Percentiles rank a stretch among this genome's conserved stretches.
Conservation (phyloP, 2,113 vertebrate species). For the Xyrauchen texanus region DNA sequence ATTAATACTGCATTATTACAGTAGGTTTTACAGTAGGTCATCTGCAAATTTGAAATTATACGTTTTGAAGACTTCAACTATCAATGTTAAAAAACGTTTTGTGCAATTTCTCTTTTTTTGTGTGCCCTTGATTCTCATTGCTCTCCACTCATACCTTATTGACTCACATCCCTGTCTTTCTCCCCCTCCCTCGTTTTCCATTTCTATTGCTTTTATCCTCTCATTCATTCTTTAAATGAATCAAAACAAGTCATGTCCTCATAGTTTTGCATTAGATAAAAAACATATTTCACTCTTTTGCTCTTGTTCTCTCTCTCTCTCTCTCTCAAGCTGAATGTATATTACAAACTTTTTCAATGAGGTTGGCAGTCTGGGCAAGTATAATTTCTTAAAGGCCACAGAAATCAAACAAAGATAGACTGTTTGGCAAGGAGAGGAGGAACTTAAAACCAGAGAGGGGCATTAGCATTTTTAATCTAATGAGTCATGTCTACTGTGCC, state of each 20-base stretch:
- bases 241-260: constrained; percentile 3
- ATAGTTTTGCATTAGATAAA: background rate
- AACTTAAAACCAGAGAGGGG: background rate
- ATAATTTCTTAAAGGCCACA: background rate
- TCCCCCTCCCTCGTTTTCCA: background rate
- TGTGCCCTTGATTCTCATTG: constrained; percentile 9
- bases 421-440: background rate
- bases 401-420: constrained; percentile 8
- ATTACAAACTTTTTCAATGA: background rate
- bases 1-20: background rate
- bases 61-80: background rate
- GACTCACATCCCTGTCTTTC: constrained; percentile 11
- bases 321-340: background rate
- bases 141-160: constrained; percentile 20
- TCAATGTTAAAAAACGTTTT: background rate
- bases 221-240: constrained; percentile 26
- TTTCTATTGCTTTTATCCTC: constrained; percentile 27
- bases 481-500: background rate
- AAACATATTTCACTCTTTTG: constrained; percentile 14
- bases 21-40: too few species aligned
- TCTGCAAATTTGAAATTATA: background rate
- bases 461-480: constrained; percentile 16
- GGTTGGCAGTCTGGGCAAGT: background rate
- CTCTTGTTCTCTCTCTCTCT: background rate
- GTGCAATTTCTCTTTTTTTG: background rate